These are phyloP conservation scores for Aspidiotus destructor DNA, from an alignment of 2,888 invertebrate genomes.

Conservation along the genomic window DNA sequence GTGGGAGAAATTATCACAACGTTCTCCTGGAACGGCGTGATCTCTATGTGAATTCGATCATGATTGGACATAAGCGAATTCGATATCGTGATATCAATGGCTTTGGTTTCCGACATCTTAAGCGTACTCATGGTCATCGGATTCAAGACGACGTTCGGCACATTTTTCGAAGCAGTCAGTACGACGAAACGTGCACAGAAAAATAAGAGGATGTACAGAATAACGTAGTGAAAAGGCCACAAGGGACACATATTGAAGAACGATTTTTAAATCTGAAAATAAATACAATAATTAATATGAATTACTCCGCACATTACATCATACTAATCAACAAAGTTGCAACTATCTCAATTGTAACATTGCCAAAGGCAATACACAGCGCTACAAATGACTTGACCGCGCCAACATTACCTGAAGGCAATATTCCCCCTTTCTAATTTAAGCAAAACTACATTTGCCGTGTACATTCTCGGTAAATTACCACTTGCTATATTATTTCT, in stretches of 20 bases:
- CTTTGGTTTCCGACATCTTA: neutral
- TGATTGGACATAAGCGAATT: neutral
- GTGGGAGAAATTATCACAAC: neutral
- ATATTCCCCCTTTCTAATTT: too few relatives aligned
- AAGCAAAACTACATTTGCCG: too few relatives aligned
- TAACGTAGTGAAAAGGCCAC: conserved; percentile 51
- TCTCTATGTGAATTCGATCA: neutral
- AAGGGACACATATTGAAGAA: conserved; percentile 49
- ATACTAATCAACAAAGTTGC: too few relatives aligned
- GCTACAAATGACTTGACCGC: too few relatives aligned
- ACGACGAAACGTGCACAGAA: conserved; percentile 3
- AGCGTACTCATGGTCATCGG: neutral
- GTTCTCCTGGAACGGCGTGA: neutral
- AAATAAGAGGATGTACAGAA: conserved; percentile 47
- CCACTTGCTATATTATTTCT: too few relatives aligned
- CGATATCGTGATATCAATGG: neutral
- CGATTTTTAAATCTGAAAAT: too few relatives aligned
- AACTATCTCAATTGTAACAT: too few relatives aligned
- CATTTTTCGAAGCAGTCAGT: neutral
- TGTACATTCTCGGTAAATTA: too few relatives aligned
- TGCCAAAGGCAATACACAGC: too few relatives aligned
- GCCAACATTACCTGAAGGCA: too few relatives aligned
- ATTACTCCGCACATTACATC: too few relatives aligned
- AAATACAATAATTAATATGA: too few relatives aligned
- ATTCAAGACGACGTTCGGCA: conserved; percentile 9